phyloP scores from a whole-genome alignment of 2,888 invertebrate species.

The Oegoconia quadripuncta region DNA sequence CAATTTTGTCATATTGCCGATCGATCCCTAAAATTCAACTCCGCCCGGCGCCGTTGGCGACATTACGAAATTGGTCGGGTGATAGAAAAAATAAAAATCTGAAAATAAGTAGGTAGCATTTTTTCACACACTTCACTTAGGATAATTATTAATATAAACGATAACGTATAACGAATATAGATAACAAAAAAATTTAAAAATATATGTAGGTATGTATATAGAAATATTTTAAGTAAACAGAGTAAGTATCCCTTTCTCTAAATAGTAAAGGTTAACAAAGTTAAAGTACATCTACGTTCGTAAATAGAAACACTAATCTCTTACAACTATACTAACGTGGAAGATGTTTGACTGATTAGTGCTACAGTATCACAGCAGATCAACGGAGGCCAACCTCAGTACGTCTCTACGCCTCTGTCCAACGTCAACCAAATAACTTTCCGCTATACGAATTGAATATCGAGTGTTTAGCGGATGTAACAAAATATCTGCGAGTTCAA shows the following conservation, averaged over 20 bases:
- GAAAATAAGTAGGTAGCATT: conserved; percentile 77
- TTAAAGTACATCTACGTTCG: conserved; percentile 59
- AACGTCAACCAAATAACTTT: too few species aligned
- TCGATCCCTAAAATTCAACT: conserved; percentile 54
- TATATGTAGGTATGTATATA: conserved; percentile 57
- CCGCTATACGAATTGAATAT: too few species aligned
- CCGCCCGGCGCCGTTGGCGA: conserved; percentile 54
- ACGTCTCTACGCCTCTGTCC: conserved; percentile 32
- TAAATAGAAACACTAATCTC: conserved; percentile 72
- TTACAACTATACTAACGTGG: conserved; percentile 72
- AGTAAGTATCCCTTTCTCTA: conserved; percentile 63
- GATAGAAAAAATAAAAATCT: conserved; percentile 78
- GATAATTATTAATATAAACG: conserved; percentile 61
- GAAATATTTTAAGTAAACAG: conserved; percentile 64
- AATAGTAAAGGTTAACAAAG: conserved; percentile 72
- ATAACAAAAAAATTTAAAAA: conserved; percentile 61
- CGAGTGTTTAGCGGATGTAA: conserved; percentile 11
- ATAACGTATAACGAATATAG: conserved; percentile 61
- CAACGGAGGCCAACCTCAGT: conserved; percentile 56
- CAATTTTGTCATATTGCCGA: conserved; percentile 57
- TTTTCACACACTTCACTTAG: conserved; percentile 74
- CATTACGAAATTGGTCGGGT: conserved; percentile 69
- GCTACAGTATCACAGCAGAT: conserved; percentile 76
- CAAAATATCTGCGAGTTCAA: neutral
- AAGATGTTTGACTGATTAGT: conserved; percentile 69